Base-by-base conservation (phyloP, 92 coral and sea anemone genomes). In the Umimayanthus kanabou region DNA sequence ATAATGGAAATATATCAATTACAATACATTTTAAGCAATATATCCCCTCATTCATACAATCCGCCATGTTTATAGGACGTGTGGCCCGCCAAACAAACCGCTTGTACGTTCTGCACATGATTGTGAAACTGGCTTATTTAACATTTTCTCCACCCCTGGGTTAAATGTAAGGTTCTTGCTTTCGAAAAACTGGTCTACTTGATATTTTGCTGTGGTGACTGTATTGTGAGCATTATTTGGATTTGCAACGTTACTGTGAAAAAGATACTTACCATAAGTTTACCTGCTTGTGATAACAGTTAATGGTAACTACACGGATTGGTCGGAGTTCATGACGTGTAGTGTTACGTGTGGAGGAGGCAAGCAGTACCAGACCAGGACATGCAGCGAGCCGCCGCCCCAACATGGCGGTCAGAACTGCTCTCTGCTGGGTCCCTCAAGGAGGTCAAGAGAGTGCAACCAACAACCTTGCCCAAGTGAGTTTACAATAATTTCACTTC, bases 271-370 rank as follows among this genome's bases (percentile, higher is more conserved):
- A 11, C 58, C 16, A 53, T 14, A 53, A 53, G 26, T 50, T 42
- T 39, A 11, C 29, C 7, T 69, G 30, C 57, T 28, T 85, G 10
- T 85, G 10, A 15, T 89, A 61, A 25, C 85, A 97, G 99, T 95
- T 77, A 90, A 95, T 85, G 99, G 99, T 50, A 93, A 93, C 81
- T 97, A 88, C 92, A 95, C 94, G 53, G 94, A 97, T 9, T 97
- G 99, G 99, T 93, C 99, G 30, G 94, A 90, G 30, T 97, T 81
- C 92, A 92, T 93, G 92, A 88, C 93, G 40, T 97, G 99, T 76
- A 95, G 97, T 76, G 94, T 93, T 39, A 93, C 98, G 14, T 97
- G 99, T 84, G 99, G 99, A 16, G 90, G 96, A 16, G 99, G 99
- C 16, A 50, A 88, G 66, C 97, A 97, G 85, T 85, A 91, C 78